phyloP scores from a whole-genome alignment of 2,113 vertebrate genomes.

The Lonchura striata region DNA sequence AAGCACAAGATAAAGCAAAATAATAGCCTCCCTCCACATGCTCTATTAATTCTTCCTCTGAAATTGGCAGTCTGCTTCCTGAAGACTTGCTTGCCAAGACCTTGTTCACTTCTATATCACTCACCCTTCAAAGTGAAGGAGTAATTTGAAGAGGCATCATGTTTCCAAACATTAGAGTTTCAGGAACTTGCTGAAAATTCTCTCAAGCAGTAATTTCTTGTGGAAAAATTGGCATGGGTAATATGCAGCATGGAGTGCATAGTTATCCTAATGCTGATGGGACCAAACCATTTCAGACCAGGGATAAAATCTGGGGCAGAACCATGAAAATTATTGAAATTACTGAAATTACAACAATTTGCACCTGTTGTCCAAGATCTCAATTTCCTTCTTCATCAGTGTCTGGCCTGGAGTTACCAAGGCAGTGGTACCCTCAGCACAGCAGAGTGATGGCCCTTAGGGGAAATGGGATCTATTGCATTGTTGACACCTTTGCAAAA shows the following conservation, averaged over 20 bases:
- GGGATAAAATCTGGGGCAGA: background rate
- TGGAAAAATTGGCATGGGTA: background rate
- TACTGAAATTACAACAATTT: background rate
- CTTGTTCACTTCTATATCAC: background rate
- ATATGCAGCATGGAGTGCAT: background rate
- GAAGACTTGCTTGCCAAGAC: conserved; percentile 11
- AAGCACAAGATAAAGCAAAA: conserved; percentile 36
- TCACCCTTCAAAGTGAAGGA: conserved; percentile 9
- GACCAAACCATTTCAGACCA: background rate
- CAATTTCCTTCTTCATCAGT: background rate
- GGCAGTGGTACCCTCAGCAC: background rate
- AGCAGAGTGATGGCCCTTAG: background rate
- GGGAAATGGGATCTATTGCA: background rate
- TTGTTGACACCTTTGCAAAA: background rate
- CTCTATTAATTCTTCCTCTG: conserved; percentile 24
- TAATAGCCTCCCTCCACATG: background rate
- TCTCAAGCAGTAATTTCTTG: background rate
- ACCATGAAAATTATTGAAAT: background rate
- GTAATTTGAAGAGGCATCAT: background rate
- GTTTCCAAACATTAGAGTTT: conserved; percentile 16
- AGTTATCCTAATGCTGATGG: background rate
- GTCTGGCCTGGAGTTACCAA: background rate
- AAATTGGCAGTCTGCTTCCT: conserved; percentile 17
- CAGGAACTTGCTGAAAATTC: background rate
- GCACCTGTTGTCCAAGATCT: background rate